Evolutionary conservation across 2,113 vertebrate species (phyloP), one percentile per base, ranked within the genome.

Genomic region (Ailuropoda melanoleuca): DNA sequence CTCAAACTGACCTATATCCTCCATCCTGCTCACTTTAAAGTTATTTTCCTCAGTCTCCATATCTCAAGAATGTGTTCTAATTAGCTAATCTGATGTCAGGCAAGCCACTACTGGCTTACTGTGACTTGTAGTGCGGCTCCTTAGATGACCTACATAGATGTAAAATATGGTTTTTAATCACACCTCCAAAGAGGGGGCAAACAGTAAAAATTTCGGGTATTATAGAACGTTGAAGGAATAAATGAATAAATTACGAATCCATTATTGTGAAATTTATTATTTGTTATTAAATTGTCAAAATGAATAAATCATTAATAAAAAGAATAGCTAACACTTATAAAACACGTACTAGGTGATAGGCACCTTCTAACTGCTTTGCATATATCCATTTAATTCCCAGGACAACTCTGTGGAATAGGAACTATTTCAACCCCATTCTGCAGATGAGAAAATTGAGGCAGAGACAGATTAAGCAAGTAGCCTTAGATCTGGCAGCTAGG

Each of bases 121-220:
- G n/a, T 92, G 68, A 90, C 68, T 50, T 37, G 58, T 12, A 14
- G 50, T 56, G 50, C 29, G 83, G 24, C 43, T 91, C 34, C 68
- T 91, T 55, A 39, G 80, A 70, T 90, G 95, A 92, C 88, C 92
- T 75, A 96, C 43, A 90, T 39, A 92, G 90, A 87, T 56, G 13
- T 80, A 72, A 94, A 82, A 70, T n/a, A 50, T 31, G 62, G 13
- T 7, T 85, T 96, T 95, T 62, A 87, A 88, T 94, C 34, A 46
- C 78, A 66, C 31, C 29, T 43, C 10, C 74, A 90, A 84, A 83
- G 60, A 95, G 9, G n/a, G 37, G 50, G 60, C 48, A 93, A 78
- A 78, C 4, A 43, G 66, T 43, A n/a, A 50, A 88, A 43, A 46
- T 58, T 87, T 55, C 3, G 37, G n/a, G 43, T 53, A 48, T 78